Evolutionary conservation across 2,888 invertebrate genomes (phyloP), one percentile per base, ranked within the genome.

Genomic region (Watsonalla cultraria): DNA sequence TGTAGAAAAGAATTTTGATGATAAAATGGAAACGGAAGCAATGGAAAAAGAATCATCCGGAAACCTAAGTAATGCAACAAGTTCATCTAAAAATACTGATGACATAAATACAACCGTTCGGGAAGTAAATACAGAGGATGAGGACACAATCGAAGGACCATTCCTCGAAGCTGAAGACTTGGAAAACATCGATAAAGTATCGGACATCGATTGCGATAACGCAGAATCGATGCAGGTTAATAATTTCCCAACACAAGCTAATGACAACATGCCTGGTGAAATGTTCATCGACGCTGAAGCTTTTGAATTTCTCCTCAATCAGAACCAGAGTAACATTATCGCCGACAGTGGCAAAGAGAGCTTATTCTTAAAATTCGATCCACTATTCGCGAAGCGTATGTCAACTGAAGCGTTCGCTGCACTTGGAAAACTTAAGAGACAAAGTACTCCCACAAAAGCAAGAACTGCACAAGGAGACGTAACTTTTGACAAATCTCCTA

Each of bases 281-380:
- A 60, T 90, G 54, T 90, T 90, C 57, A 90, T 90, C 52, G 90
- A 90, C 57, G 90, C 90, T 13, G 87, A 88, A 67, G 82, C 89
- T 37, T 90, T 82, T 56, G 88, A 90, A 58, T 90, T 86, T 57
- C 73, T 90, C 7, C 63, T 90, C 24, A 90, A 89, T 64, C 83
- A 90, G 64, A 90, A 90, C 61, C 76, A 82, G 61, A 71, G 69
- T 47, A 84, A 82, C 64, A 70, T 80, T 7, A 82, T 87, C 37
- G 64, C 73, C 5, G 86, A 90, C 45, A 87, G 84, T 60, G 90
- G 90, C 5, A 90, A 89, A 76, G 90, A 90, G 71, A 90, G 90
- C 58, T 70, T 90, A 48, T 90, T 90, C 58, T 66, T 90, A 6
- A 90, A 90, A 64, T 90, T 90, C 57, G 90, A 90, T 68, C 90